Evolutionary conservation across 2,888 invertebrate species (phyloP).

Genomic region (Timema podura): DNA sequence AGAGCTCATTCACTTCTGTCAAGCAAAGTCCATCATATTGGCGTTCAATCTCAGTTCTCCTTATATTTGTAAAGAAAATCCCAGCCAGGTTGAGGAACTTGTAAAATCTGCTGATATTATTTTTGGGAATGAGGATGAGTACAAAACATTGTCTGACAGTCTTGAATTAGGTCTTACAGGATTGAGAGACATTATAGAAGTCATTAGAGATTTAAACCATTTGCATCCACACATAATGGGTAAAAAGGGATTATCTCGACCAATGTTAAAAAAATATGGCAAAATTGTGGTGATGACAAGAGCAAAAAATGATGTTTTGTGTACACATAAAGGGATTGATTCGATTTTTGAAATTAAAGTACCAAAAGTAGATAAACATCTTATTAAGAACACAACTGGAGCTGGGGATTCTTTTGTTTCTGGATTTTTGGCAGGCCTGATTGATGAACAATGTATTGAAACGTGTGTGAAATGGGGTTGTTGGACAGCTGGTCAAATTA

Average conservation of each 20-base stretch:
- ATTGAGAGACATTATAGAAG: constrained; percentile 34
- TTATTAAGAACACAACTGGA: constrained; percentile 55
- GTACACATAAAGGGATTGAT: constrained; percentile 39
- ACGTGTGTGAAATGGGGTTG: too few relatives aligned
- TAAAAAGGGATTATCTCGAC: neutral
- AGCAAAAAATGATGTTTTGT: constrained; percentile 53
- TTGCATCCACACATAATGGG: too few relatives aligned
- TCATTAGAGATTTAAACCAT: neutral
- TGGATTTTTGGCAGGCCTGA: constrained; percentile 52
- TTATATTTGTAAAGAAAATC: constrained; percentile 49
- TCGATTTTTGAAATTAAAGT: constrained; percentile 39
- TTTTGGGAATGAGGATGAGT: constrained; percentile 56
- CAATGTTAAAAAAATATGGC: neutral
- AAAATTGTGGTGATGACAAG: constrained; percentile 59
- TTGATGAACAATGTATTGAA: constrained; percentile 39
- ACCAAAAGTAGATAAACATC: constrained; percentile 42
- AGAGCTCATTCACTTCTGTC: constrained; percentile 46
- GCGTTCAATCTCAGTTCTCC: constrained; percentile 53
- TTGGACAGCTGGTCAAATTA: too few relatives aligned
- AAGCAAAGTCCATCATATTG: constrained; percentile 43
- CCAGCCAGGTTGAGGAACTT: constrained; percentile 45
- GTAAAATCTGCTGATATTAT: constrained; percentile 49
- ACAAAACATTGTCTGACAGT: constrained; percentile 44
- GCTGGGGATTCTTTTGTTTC: constrained; percentile 59
- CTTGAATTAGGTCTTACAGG: constrained; percentile 36